Percentiles rank a stretch among this genome's conserved stretches.
phyloP scores from a whole-genome alignment of 1,140 invertebrate species.

The Drosophila parabipectinata region DNA sequence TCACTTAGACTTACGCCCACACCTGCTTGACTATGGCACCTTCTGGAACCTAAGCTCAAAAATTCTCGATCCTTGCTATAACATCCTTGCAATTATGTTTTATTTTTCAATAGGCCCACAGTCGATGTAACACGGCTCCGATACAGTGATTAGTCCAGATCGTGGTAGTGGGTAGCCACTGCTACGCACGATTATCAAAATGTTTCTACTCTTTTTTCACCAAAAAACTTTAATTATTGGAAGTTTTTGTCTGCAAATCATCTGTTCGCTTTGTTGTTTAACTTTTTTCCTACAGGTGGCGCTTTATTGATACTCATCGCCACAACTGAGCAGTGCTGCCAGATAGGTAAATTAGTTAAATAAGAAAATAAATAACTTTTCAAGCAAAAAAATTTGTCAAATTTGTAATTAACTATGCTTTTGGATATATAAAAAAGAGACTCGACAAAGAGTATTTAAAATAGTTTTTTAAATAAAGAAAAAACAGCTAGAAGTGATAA shows the following conservation, averaged over 20 bases:
- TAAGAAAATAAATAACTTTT: no score
- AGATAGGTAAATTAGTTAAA: no score
- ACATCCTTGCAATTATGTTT: conserved; percentile 13
- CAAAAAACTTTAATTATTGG: conserved; percentile 21
- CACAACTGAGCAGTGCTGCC: no score
- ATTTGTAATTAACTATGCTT: no score
- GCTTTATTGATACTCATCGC: no score
- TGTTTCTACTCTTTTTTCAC: background rate
- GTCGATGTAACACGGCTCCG: conserved; percentile 25
- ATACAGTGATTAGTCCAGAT: conserved; percentile 9
- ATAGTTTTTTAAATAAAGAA: no score
- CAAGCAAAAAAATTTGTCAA: no score
- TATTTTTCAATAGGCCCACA: conserved; percentile 43
- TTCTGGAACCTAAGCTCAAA: background rate
- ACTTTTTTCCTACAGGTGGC: background rate
- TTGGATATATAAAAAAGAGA: no score
- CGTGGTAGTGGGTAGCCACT: background rate
- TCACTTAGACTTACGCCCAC: conserved; percentile 27
- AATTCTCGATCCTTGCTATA: conserved; percentile 4
- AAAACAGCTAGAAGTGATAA: conserved; percentile 14
- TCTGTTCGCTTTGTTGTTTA: background rate
- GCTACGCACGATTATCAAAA: conserved; percentile 2
- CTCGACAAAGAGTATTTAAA: no score
- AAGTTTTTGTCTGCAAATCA: conserved; percentile 12
- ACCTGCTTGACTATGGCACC: background rate